A percentile compares a stretch with the other conserved stretches of the same genome.
These are phyloP conservation scores for Pipistrellus pygmaeus DNA, from an alignment of 2,797 vertebrate genomes.

Conservation along the genomic window DNA sequence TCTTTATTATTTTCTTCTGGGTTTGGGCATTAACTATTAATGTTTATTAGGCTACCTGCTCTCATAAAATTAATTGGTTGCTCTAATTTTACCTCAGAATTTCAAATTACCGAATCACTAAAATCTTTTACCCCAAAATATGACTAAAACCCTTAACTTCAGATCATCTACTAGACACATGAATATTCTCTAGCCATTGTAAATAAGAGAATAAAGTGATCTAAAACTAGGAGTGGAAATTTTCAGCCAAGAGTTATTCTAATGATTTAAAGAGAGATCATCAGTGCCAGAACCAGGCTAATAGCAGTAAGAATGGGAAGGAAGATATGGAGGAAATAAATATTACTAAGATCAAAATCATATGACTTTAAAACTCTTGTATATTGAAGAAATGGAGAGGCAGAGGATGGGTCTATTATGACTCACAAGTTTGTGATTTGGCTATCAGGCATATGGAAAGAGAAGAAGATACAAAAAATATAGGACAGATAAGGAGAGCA, in stretches of 20 bases:
- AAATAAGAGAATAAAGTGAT: neutral
- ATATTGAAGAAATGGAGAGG: neutral
- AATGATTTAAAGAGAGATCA: neutral
- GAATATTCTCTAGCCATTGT: neutral
- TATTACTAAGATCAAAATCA: neutral
- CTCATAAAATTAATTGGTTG: neutral
- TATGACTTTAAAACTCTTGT: neutral
- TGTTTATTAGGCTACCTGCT: neutral
- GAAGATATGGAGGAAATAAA: neutral
- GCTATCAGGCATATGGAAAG: neutral
- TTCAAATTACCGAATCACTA: slow-evolving; percentile 45
- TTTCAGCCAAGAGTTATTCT: neutral
- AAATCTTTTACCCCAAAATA: slow-evolving; percentile 37
- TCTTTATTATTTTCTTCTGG: neutral
- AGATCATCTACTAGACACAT: slow-evolving; percentile 22
- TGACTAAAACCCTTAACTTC: slow-evolving; percentile 19
- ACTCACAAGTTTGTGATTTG: neutral
- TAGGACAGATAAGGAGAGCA: neutral
- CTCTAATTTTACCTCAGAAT: neutral
- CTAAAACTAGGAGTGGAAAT: slow-evolving; percentile 11
- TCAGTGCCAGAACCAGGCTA: neutral
- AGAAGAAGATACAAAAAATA: neutral
- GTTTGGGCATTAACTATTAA: neutral
- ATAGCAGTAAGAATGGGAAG: neutral
- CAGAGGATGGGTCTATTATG: neutral